These are phyloP conservation scores for Ophiothrix spiculata DNA, from an alignment of 35 echinoderm and acorn worm genomes.

Conservation along the genomic window DNA sequence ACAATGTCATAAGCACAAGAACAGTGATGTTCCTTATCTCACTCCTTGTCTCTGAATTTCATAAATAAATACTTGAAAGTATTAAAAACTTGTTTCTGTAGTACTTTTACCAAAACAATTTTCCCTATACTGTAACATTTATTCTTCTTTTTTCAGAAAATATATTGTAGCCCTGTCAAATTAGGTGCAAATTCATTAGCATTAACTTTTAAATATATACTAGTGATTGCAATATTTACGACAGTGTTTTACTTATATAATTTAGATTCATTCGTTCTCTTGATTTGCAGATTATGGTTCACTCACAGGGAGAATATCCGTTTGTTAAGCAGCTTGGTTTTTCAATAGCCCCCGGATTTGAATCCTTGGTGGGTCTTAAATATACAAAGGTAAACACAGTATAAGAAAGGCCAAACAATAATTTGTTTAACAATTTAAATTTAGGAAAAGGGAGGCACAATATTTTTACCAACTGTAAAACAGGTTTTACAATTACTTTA, in stretches of 20 bases:
- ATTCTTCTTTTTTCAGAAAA: not conserved
- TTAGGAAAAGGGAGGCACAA: too few species aligned
- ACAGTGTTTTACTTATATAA: not conserved
- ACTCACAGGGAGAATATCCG: slow-evolving; percentile 64
- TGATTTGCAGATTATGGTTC: slow-evolving; percentile 52
- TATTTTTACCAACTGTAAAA: too few species aligned
- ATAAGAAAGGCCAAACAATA: too few species aligned
- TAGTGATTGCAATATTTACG: not conserved
- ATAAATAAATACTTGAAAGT: too few species aligned
- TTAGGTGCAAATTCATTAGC: not conserved
- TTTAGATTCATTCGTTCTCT: slow-evolving; percentile 2
- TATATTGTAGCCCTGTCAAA: not conserved
- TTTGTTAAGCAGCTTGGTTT: slow-evolving; percentile 78
- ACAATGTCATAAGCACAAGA: too few species aligned
- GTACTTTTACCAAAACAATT: too few species aligned
- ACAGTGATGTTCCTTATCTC: too few species aligned
- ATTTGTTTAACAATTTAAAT: too few species aligned
- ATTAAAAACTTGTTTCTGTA: too few species aligned
- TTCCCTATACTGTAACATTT: too few species aligned
- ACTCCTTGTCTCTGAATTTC: too few species aligned
- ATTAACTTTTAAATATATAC: not conserved
- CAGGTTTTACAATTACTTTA: not conserved
- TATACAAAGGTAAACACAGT: slow-evolving; percentile 72
- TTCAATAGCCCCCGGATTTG: slow-evolving; percentile 64
- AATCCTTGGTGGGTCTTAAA: slow-evolving; percentile 58